Evolutionary conservation across 53 echinoderm and acorn worm genomes (phyloP).

Genomic region (Temnopleurus reevesii): DNA sequence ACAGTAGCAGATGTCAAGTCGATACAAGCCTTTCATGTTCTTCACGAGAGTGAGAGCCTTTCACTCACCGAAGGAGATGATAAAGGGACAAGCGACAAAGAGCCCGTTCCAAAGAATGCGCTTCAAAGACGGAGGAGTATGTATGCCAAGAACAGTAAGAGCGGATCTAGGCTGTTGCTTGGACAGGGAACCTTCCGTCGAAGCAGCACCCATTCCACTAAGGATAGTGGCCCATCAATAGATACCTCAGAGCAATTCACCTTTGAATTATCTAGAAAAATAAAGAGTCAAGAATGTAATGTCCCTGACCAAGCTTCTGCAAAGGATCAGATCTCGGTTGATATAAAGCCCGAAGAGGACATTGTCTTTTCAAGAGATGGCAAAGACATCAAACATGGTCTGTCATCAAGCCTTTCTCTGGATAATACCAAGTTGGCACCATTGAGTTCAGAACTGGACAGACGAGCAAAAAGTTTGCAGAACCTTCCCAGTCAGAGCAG

Average conservation of each 20-base stretch:
- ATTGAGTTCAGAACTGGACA: not conserved
- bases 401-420: conserved; percentile 27
- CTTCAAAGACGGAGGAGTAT: conserved; percentile 40
- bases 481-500: conserved; percentile 2
- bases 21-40: conserved; percentile 55
- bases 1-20: conserved; percentile 55
- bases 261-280: not conserved
- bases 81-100: not conserved
- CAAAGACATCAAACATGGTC: not conserved
- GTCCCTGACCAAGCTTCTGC: not conserved
- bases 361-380: not conserved
- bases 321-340: not conserved
- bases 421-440: not conserved
- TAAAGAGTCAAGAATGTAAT: not conserved
- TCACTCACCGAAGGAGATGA: conserved; percentile 6
- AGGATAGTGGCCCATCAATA: not conserved
- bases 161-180: conserved; percentile 43
- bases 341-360: not conserved
- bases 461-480: not conserved
- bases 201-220: conserved; percentile 4
- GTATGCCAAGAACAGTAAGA: conserved; percentile 45
- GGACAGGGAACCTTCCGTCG: not conserved
- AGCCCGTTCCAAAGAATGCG: not conserved
- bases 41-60: conserved; percentile 36
- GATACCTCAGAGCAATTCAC: not conserved